Percentiles rank a stretch among this genome's conserved stretches.
Evolutionary conservation across 2,797 vertebrate genomes (phyloP).

Genomic region (Cheirogaleus major): DNA sequence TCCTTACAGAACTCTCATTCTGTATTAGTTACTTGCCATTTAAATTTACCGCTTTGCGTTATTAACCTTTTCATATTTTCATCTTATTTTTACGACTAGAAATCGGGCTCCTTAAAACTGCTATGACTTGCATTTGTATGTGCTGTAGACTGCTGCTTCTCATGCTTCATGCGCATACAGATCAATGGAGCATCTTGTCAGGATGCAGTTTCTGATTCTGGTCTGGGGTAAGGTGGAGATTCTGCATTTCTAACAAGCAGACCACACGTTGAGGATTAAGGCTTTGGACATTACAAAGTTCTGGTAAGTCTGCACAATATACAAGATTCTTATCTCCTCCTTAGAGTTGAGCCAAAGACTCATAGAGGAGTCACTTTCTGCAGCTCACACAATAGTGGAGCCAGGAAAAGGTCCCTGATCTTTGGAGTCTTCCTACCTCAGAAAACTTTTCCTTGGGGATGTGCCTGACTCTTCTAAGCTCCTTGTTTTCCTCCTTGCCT

Average conservation of each 20-base stretch:
- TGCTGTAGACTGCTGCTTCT: background rate
- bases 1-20: background rate
- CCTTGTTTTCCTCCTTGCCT: background rate
- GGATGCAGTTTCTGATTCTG: background rate
- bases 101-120: background rate
- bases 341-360: background rate
- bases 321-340: background rate
- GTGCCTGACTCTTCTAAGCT: background rate
- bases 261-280: background rate
- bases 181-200: background rate
- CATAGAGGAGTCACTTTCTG: background rate
- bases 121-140: background rate
- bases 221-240: background rate
- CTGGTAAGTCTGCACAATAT: background rate
- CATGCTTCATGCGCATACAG: background rate
- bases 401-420: background rate
- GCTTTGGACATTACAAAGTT: constrained; percentile 1
- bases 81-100: background rate
- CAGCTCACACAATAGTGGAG: background rate
- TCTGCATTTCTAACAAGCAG: background rate
- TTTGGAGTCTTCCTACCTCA: background rate
- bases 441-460: background rate
- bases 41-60: background rate
- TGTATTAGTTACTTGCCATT: background rate
- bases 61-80: background rate